Percentiles rank a stretch among this genome's conserved stretches.
Conservation (phyloP, 92 coral and sea anemone species). For the Isaurus tuberculatus region DNA sequence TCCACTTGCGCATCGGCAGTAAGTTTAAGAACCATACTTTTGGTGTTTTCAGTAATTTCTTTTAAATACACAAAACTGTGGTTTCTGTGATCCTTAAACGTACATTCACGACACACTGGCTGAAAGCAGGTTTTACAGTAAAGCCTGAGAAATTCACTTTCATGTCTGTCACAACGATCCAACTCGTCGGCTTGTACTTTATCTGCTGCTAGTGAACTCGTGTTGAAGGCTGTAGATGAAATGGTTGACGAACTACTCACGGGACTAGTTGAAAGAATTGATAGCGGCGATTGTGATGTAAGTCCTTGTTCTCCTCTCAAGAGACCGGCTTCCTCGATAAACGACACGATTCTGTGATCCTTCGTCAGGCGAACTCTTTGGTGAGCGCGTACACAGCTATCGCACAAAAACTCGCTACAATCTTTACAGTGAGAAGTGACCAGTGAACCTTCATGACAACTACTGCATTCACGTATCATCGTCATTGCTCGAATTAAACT, state of each 20-base stretch:
- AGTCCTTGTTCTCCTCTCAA: conserved; percentile 55
- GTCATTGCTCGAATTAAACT: conserved; percentile 83
- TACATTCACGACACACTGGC: conserved; percentile 94
- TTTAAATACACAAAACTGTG: conserved; percentile 93
- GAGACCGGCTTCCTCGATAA: conserved; percentile 80
- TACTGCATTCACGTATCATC: conserved; percentile 84
- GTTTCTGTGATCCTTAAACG: conserved; percentile 86
- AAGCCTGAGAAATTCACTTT: conserved; percentile 82
- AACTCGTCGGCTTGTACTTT: conserved; percentile 64
- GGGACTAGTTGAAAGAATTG: conserved; percentile 38
- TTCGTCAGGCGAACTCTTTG: conserved; percentile 93
- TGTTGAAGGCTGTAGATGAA: conserved; percentile 52
- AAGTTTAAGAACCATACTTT: conserved; percentile 85
- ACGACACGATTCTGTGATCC: conserved; percentile 92
- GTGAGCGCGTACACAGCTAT: conserved; percentile 95
- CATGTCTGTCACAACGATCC: conserved; percentile 87
- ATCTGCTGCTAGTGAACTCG: conserved; percentile 59
- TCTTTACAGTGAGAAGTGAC: conserved; percentile 93
- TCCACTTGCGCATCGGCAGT: conserved; percentile 85
- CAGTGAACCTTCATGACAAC: conserved; percentile 93
- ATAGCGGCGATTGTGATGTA: conserved; percentile 30
- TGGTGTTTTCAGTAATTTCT: conserved; percentile 83
- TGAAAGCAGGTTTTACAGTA: conserved; percentile 94
- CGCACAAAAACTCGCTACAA: conserved; percentile 92
- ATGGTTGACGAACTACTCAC: conserved; percentile 55